Conservation (phyloP, 1,140 invertebrate species). For the Linepithema humile region DNA sequence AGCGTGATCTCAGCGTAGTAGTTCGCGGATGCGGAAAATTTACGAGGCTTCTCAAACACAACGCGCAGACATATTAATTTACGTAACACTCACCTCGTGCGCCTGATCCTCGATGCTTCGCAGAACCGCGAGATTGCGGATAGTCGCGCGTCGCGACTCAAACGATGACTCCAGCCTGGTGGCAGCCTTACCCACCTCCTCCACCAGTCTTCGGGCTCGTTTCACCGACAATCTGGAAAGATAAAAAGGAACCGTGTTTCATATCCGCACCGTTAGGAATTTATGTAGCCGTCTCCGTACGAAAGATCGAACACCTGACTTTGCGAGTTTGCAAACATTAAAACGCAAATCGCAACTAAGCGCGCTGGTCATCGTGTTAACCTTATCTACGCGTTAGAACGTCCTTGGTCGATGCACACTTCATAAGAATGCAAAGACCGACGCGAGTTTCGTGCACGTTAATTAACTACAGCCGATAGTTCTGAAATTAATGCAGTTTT, state of each 20-base stretch:
- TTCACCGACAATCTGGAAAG: constrained; percentile 78
- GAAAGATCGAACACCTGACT: constrained; percentile 48
- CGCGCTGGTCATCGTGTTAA: constrained; percentile 12
- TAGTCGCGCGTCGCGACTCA: constrained; percentile 82
- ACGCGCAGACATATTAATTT: constrained; percentile 2
- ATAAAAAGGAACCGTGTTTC: constrained; percentile 62
- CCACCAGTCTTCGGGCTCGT: constrained; percentile 79
- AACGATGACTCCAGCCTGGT: constrained; percentile 82
- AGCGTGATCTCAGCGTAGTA: neutral
- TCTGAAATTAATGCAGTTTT: neutral
- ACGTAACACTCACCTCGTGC: constrained; percentile 78
- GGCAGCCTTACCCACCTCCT: constrained; percentile 82
- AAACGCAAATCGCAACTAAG: constrained; percentile 16
- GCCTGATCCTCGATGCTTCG: constrained; percentile 83
- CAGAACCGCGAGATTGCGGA: constrained; percentile 82
- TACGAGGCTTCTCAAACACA: neutral
- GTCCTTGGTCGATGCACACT: neutral
- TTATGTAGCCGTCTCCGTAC: constrained; percentile 1
- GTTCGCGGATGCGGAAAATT: neutral
- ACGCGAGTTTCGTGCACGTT: neutral
- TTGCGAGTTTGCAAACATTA: neutral
- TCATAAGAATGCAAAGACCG: neutral
- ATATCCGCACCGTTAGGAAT: constrained; percentile 63
- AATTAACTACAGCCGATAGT: neutral
- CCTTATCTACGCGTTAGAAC: constrained; percentile 51